Conservation (phyloP, 2,888 invertebrate genomes). For the Oscheius sp. region DNA sequence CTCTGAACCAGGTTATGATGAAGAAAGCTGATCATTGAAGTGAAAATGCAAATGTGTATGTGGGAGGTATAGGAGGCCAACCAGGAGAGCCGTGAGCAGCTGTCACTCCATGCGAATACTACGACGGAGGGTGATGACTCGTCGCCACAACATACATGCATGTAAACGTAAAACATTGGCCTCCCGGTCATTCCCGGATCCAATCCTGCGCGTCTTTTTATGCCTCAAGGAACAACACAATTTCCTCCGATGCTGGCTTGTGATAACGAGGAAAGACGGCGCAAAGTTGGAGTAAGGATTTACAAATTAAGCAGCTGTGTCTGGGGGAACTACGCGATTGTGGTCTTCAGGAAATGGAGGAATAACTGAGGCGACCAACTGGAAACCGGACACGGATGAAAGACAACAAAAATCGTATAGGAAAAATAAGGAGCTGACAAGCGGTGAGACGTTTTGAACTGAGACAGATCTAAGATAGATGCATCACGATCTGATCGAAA, state of each 20-base stretch:
- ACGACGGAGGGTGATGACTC: neutral
- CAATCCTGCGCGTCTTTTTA: conserved; percentile 28
- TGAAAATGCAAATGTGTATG: conserved; percentile 28
- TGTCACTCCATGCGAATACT: conserved; percentile 19
- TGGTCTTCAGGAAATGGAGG: conserved; percentile 1
- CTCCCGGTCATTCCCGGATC: conserved; percentile 23
- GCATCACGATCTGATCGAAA: conserved; percentile 26
- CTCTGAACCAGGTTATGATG: neutral
- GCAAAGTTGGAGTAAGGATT: conserved; percentile 1
- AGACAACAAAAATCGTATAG: neutral
- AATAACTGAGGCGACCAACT: conserved; percentile 5
- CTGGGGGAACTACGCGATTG: neutral
- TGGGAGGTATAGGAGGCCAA: conserved; percentile 6
- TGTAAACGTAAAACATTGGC: conserved; percentile 16
- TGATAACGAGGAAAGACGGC: conserved; percentile 24
- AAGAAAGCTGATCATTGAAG: conserved; percentile 16
- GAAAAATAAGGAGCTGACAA: neutral
- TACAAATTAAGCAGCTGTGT: conserved; percentile 16
- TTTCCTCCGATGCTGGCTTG: conserved; percentile 26
- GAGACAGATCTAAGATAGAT: conserved; percentile 23
- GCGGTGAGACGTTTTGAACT: neutral
- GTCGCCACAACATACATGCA: neutral
- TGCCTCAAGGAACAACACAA: conserved; percentile 31
- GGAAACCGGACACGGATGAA: neutral
- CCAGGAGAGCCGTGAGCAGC: conserved; percentile 16